Percentiles rank a stretch among this genome's conserved stretches.
phyloP scores from a whole-genome alignment of 2,888 invertebrate species.

The Tromatobia lineatoria region DNA sequence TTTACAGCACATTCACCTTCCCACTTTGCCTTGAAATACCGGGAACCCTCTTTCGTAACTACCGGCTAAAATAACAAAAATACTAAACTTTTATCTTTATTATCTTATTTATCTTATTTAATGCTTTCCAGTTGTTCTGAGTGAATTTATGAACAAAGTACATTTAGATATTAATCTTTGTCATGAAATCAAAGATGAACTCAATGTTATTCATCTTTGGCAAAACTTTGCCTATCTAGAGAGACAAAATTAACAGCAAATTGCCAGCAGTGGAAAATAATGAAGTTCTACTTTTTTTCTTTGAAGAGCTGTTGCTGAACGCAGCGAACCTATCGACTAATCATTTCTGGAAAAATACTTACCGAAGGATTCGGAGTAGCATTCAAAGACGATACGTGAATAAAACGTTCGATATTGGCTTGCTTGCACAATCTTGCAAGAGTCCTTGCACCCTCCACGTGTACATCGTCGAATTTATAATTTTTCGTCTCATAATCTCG shows the following conservation, averaged over 20 bases:
- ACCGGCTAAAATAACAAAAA: slow-evolving; percentile 85
- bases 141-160: too few species aligned
- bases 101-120: too few species aligned
- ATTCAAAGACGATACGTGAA: slow-evolving; percentile 97
- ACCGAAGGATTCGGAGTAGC: slow-evolving; percentile 89
- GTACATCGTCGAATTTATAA: slow-evolving; percentile 94
- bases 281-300: too few species aligned
- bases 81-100: too few species aligned
- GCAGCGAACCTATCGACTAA: not conserved
- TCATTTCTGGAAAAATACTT: not conserved
- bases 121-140: too few species aligned
- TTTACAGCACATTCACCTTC: slow-evolving; percentile 95
- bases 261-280: too few species aligned
- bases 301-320: too few species aligned
- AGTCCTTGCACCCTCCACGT: slow-evolving; percentile 93
- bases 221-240: too few species aligned
- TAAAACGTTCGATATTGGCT: slow-evolving; percentile 95
- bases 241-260: too few species aligned
- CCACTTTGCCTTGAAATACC: slow-evolving; percentile 92
- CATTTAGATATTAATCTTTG: too few species aligned
- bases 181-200: too few species aligned
- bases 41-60: slow-evolving; percentile 91
- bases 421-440: slow-evolving; percentile 92
- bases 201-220: too few species aligned
- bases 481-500: slow-evolving; percentile 97